Conservation (phyloP, 1,140 invertebrate species). For the Drosophila sturtevanti region DNA sequence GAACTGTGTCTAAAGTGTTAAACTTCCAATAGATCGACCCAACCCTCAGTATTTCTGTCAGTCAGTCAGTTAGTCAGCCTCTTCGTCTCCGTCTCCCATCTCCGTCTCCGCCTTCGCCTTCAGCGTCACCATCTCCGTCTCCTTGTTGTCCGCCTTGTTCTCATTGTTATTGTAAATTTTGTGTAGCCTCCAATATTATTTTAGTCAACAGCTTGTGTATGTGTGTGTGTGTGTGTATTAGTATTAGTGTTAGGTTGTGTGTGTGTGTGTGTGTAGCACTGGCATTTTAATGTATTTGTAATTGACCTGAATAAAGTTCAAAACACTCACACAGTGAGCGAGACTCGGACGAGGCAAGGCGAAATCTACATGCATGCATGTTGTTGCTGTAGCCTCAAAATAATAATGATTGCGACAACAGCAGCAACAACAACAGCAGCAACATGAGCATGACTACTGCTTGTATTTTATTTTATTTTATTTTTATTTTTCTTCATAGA, state of each 20-base stretch:
- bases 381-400: conserved; percentile 65
- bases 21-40: conserved; percentile 4
- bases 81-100: neutral
- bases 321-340: conserved; percentile 68
- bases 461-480: conserved; percentile 36
- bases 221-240: conserved; percentile 17
- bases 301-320: conserved; percentile 83
- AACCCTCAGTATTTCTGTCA: conserved; percentile 29
- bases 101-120: neutral
- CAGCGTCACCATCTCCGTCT: neutral
- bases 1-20: conserved; percentile 42
- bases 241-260: conserved; percentile 27
- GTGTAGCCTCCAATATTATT: conserved; percentile 78
- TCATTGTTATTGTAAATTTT: conserved; percentile 53
- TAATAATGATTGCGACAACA: conserved; percentile 80
- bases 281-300: conserved; percentile 82
- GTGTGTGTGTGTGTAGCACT: conserved; percentile 59
- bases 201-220: conserved; percentile 67
- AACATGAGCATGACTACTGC: conserved; percentile 33
- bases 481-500: conserved; percentile 19
- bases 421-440: conserved; percentile 58
- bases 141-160: conserved; percentile 42
- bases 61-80: conserved; percentile 23
- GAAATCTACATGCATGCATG: conserved; percentile 73
- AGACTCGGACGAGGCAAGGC: conserved; percentile 60